Base-by-base conservation (phyloP, 2,797 vertebrate species). In the Spea hammondii region DNA sequence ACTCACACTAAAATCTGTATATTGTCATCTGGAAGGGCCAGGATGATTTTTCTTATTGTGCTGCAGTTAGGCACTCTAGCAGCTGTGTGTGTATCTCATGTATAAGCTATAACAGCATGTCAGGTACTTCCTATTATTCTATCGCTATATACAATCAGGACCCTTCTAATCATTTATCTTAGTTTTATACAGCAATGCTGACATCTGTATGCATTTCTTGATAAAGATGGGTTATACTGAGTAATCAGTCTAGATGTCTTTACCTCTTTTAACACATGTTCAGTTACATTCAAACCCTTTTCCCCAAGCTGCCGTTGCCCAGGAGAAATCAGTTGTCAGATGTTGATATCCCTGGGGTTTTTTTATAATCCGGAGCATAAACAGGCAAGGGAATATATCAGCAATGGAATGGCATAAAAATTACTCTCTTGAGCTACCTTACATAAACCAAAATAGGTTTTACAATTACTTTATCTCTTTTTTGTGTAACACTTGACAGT, bases 11-110 rank as follows among this genome's bases (percentile, higher is more conserved):
- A 77, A 81, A 69, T 62, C 7, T 81, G 74, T 77, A 77, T 77
- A 77, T 81, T 69, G 64, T 69, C 79, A 81, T 77, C 74, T 81
- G 79, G 74, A 81, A 72, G 69, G 79, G 79, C 54, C 59, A 68
- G 71, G 60, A 66, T 77, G 68, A 77, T 77, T 72, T 77, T 81
- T 81, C 74, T 77, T 64, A 77, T 71, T 77, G 68, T 80, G 51
- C 57, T 47, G 54, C 17, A 53, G 17, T 65, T 62, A 50, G 13
- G 66, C 13, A 65, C 10, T 72, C 11, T 5, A 45, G 69, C 79
- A 81, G 74, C 74, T 81, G 79, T 66, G 65, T 51, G 74, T 74
- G 54, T 65, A 67, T 80, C 62, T 51, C 8, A 57, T 65, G 54
- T 72, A 67, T 72, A 55, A 72, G 65, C 48, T 46, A 55, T 76